phyloP scores from a whole-genome alignment of 2,797 vertebrate species.

The Intellagama lesueurii region DNA sequence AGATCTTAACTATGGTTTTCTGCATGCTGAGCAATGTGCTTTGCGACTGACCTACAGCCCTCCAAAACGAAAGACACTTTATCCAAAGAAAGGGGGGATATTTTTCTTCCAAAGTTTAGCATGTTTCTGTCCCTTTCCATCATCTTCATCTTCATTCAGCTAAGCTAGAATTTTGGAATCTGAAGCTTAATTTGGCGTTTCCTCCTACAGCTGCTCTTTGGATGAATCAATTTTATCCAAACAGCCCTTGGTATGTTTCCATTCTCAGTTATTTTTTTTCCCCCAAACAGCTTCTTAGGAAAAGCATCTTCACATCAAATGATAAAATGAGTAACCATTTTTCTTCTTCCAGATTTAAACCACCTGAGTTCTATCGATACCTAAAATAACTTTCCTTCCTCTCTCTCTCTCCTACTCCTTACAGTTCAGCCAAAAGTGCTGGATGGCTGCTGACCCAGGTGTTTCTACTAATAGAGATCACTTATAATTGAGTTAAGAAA shows the following conservation, averaged over 20 bases:
- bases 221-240: constrained; percentile 18
- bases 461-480: constrained; percentile 19
- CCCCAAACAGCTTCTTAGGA: not conserved
- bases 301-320: not conserved
- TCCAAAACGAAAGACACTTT: not conserved
- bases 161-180: not conserved
- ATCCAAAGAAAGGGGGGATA: not conserved
- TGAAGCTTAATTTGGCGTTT: not conserved
- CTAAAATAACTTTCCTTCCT: not conserved
- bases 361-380: constrained; percentile 12
- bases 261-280: not conserved
- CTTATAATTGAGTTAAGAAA: constrained; percentile 15
- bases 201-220: not conserved
- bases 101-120: not conserved
- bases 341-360: not conserved
- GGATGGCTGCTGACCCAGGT: constrained; percentile 23
- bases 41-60: too few relatives aligned
- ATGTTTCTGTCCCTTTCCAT: not conserved
- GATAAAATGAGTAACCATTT: not conserved
- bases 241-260: not conserved
- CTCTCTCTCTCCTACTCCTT: not conserved
- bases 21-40: too few relatives aligned
- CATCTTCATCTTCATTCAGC: not conserved
- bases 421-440: not conserved
- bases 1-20: too few relatives aligned